These are phyloP conservation scores for Apodemus sylvaticus DNA, from an alignment of 2,113 vertebrate genomes.

Conservation along the genomic window DNA sequence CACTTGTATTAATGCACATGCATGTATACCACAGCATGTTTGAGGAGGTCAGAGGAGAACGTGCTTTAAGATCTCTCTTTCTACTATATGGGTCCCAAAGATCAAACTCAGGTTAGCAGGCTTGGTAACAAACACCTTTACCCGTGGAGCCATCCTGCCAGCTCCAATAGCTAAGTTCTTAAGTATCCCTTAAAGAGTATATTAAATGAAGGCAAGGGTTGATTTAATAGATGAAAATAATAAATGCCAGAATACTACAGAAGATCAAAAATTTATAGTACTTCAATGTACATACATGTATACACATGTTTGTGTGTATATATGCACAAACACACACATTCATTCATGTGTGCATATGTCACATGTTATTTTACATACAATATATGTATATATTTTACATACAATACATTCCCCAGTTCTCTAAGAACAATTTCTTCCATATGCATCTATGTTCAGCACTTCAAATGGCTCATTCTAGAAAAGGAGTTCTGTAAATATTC, in stretches of 20 bases:
- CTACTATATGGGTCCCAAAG: not conserved
- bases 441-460: not conserved
- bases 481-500: conserved; percentile 26
- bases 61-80: not conserved
- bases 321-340: not conserved
- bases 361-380: not conserved
- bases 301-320: rapidly evolving
- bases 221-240: conserved; percentile 3
- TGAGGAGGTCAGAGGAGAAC: not conserved
- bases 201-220: not conserved
- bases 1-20: not conserved
- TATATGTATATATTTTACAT: not conserved
- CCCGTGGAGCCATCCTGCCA: not conserved
- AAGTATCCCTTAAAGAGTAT: conserved; percentile 34
- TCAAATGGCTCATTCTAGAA: conserved; percentile 31
- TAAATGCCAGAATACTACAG: not conserved
- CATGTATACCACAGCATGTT: not conserved
- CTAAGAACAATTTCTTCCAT: conserved; percentile 39
- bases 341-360: not conserved
- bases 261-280: not conserved
- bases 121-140: not conserved
- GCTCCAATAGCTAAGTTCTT: conserved; percentile 27
- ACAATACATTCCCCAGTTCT: not conserved
- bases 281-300: not conserved
- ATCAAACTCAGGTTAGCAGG: not conserved